Evolutionary conservation across 2,888 invertebrate genomes (phyloP).

Genomic region (Ashinkailepas kermadecensis): DNA sequence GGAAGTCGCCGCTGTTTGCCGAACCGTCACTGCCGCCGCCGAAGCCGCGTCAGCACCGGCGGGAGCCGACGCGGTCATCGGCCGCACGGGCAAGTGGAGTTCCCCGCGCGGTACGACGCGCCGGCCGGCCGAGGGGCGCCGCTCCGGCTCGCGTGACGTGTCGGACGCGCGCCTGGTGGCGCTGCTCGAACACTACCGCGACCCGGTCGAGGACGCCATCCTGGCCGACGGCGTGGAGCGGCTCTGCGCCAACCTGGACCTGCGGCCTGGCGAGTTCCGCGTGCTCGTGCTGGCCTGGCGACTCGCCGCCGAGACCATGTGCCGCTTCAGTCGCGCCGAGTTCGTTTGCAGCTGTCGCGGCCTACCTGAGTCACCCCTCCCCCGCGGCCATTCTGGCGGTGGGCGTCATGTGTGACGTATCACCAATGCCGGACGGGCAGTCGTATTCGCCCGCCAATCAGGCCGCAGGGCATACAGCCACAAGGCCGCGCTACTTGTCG

Average conservation of each 20-base stretch:
- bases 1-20: too few species aligned
- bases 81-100: background rate
- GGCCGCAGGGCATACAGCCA: too few species aligned
- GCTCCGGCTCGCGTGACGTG: background rate
- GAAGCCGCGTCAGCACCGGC: background rate
- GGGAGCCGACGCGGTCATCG: background rate
- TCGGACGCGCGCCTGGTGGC: background rate
- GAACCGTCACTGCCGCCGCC: background rate
- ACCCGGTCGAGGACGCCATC: conserved; percentile 73
- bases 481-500: too few species aligned
- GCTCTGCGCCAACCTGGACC: conserved; percentile 79
- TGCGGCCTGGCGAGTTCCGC: conserved; percentile 87
- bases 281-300: conserved; percentile 90
- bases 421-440: too few species aligned
- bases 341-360: conserved; percentile 60
- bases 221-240: conserved; percentile 87
- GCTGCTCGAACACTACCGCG: conserved; percentile 80
- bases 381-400: too few species aligned
- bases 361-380: too few species aligned
- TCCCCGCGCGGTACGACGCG: background rate
- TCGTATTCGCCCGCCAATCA: too few species aligned
- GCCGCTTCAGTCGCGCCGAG: conserved; percentile 79
- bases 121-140: conserved; percentile 2
- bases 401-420: too few species aligned
- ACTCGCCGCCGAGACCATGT: conserved; percentile 91